Conservation (phyloP, 2,888 invertebrate genomes). For the Sphaerophoria rueppellii region DNA sequence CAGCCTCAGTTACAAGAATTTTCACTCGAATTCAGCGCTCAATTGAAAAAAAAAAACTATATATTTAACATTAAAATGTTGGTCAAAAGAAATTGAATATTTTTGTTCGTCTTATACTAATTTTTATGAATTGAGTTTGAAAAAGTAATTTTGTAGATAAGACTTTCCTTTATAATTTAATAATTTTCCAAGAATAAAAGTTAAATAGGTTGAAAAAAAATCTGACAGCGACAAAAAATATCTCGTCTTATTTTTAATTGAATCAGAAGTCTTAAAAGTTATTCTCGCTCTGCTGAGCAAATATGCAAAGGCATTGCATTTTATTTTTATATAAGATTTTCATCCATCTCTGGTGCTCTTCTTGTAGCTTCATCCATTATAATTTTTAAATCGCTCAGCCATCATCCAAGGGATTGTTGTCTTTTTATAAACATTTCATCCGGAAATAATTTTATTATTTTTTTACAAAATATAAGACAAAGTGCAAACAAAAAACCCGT, state of each 20-base stretch:
- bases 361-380: slow-evolving; percentile 2
- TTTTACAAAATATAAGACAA: slow-evolving; percentile 56
- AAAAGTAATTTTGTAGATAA: too few species aligned
- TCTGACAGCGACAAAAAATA: neutral
- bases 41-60: too few species aligned
- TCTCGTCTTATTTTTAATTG: slow-evolving; percentile 21
- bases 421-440: slow-evolving; percentile 62
- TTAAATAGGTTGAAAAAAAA: neutral
- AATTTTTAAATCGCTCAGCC: slow-evolving; percentile 15
- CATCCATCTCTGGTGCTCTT: slow-evolving; percentile 21
- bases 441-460: slow-evolving; percentile 72
- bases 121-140: too few species aligned
- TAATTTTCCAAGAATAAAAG: slow-evolving; percentile 5
- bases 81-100: too few species aligned
- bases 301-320: slow-evolving; percentile 66
- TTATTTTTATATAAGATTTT: slow-evolving; percentile 17
- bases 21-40: too few species aligned
- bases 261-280: slow-evolving; percentile 62
- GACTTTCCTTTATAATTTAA: too few species aligned
- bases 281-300: slow-evolving; percentile 62
- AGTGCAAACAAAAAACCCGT: slow-evolving; percentile 21
- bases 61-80: too few species aligned
- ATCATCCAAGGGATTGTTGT: slow-evolving; percentile 46
- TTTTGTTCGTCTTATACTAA: too few species aligned
- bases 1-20: too few species aligned